Conservation (phyloP, 92 coral and sea anemone genomes). For the Zoanthus gigantus region DNA sequence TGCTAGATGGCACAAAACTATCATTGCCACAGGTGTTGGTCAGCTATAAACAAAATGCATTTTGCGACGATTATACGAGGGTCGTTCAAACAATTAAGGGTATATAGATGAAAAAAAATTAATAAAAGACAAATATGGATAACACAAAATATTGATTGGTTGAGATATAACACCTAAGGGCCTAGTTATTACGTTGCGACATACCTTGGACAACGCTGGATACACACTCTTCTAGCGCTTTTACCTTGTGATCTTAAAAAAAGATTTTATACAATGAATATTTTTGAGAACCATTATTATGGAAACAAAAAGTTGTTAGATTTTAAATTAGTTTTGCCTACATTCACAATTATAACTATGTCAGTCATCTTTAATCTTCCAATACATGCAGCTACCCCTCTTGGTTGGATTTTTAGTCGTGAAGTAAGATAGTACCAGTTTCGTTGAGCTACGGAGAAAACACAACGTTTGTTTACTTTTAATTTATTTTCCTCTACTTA, state of each 20-base stretch:
- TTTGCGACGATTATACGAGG: not conserved
- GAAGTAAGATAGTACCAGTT: not conserved
- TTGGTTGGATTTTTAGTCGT: slow-evolving; percentile 1
- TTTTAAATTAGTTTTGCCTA: slow-evolving; percentile 17
- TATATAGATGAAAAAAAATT: not conserved
- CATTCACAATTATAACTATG: not conserved
- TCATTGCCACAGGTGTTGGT: slow-evolving; percentile 4
- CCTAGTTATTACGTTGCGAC: not conserved
- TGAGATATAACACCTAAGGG: slow-evolving; percentile 5
- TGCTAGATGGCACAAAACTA: slow-evolving; percentile 18
- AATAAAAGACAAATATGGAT: slow-evolving; percentile 5
- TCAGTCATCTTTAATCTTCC: not conserved
- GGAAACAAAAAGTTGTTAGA: not conserved
- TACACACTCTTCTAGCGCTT: not conserved
- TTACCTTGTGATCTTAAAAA: slow-evolving; percentile 6
- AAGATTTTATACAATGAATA: not conserved
- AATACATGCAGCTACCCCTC: not conserved
- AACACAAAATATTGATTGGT: not conserved
- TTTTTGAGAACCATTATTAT: not conserved
- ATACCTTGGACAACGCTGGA: slow-evolving; percentile 5
- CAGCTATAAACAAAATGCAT: slow-evolving; percentile 29
- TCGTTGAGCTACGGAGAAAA: not conserved
- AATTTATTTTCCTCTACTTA: not conserved
- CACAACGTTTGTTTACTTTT: not conserved
- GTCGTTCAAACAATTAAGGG: not conserved